Conservation (phyloP, 2,113 vertebrate genomes). For the Tichodroma muraria region DNA sequence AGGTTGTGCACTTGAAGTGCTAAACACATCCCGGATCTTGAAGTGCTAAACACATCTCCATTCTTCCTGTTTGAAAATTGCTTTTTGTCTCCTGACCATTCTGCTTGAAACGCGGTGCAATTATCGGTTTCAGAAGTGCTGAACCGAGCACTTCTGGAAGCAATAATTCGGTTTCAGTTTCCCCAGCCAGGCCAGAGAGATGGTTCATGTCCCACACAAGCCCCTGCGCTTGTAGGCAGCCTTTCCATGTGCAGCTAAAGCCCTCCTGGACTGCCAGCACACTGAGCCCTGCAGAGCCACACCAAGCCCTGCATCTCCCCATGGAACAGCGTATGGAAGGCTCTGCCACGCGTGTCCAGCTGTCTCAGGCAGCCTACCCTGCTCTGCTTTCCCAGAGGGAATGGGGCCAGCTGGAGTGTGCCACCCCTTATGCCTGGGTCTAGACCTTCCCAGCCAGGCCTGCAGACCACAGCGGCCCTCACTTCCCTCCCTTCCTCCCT, state of each 20-base stretch:
- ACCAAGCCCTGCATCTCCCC: background rate
- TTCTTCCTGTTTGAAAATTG: background rate
- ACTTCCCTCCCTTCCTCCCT: accelerated
- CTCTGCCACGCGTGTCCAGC: background rate
- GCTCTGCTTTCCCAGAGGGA: background rate
- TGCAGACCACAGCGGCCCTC: accelerated
- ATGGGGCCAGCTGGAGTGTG: background rate
- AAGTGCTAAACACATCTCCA: no score
- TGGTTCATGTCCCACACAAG: accelerated
- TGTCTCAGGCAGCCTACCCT: background rate
- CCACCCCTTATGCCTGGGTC: background rate
- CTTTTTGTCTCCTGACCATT: accelerated
- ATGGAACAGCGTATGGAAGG: background rate
- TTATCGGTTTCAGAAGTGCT: background rate
- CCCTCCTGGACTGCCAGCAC: accelerated
- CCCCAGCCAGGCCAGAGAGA: background rate
- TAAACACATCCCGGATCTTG: background rate
- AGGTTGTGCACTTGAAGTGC: background rate
- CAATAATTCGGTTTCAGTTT: background rate
- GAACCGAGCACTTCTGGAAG: background rate
- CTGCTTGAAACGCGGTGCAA: background rate
- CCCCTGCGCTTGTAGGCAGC: background rate
- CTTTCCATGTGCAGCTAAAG: background rate
- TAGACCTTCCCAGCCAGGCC: background rate
- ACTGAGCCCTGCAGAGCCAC: accelerated